Conservation (phyloP, 2,888 invertebrate species). For the Drosophila recens region DNA sequence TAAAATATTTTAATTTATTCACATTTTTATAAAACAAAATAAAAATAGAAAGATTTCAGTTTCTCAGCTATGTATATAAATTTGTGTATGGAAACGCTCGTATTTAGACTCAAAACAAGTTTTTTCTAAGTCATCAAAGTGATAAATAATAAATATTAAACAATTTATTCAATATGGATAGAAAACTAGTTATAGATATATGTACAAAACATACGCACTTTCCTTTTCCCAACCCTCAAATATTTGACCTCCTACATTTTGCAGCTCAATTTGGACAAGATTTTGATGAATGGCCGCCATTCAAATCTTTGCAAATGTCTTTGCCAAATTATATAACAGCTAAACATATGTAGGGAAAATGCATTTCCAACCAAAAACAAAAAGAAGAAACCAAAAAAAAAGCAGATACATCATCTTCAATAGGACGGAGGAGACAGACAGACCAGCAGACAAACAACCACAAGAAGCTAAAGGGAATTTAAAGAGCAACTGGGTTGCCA, state of each 20-base stretch:
- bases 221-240: too few species aligned
- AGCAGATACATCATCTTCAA: constrained; percentile 64
- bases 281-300: constrained; percentile 69
- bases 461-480: constrained; percentile 48
- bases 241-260: constrained; percentile 17
- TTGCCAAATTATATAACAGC: constrained; percentile 53
- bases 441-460: neutral
- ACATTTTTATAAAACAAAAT: too few species aligned
- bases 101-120: too few species aligned
- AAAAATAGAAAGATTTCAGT: too few species aligned
- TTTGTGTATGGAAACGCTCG: too few species aligned
- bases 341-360: constrained; percentile 54
- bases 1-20: neutral
- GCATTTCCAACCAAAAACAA: constrained; percentile 44
- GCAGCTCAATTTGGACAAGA: constrained; percentile 48
- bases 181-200: constrained; percentile 1
- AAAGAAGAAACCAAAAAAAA: constrained; percentile 26
- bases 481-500: constrained; percentile 41
- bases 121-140: neutral
- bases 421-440: constrained; percentile 5
- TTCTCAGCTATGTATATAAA: too few species aligned
- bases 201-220: neutral
- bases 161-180: neutral
- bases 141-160: neutral
- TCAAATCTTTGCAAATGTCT: constrained; percentile 47